Evolutionary conservation across 1,140 invertebrate genomes (phyloP), one percentile per base, ranked within the genome.

Genomic region (Drosophila pseudoobscura): DNA sequence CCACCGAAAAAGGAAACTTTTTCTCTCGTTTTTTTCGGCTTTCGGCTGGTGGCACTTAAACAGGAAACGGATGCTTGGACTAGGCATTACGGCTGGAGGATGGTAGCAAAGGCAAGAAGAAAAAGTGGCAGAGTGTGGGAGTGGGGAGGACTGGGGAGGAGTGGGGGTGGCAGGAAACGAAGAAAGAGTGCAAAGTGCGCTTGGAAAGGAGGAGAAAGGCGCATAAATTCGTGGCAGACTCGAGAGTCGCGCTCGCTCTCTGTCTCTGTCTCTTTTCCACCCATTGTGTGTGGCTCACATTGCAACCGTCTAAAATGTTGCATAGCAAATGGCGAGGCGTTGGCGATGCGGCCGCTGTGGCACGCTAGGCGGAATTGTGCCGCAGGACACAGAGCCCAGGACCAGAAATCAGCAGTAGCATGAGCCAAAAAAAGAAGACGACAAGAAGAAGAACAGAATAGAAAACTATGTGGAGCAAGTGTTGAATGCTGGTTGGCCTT

Each of bases 51-150:
- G 35, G 79, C 82, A 87, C 78, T 87, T 88, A 87, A 87, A 88
- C 82, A 87, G 82, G 82, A 87, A 87, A 61, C 82, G 82, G 82
- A 87, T 87, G 82, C 83, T 87, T 82, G 82, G 80, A 88, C 83
- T 82, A 70, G 74, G 69, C 79, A 87, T 82, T 80, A 80, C 74
- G 41, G 51, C 71, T 24, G 56, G 47, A 6, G 24, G 29, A 13
- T 39, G 35, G 35, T 11, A 39, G 13, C 35, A 39, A 39, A 39
- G 35, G 35, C 35, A 39, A 26, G 4, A 26, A 26, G 35, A 13
- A 39, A 39, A 13, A 39, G 35, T 39, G 35, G 35, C 35, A 39
- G 35, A 39, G 35, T 39, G n/a, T 0, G 26, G 15, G 29, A 20
- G 26, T 9, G 2, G 22, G 7, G 13, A 13, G 20, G 20, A 20